These are phyloP conservation scores for Drosophila equinoxialis DNA, from an alignment of 1,140 invertebrate genomes.

Conservation along the genomic window DNA sequence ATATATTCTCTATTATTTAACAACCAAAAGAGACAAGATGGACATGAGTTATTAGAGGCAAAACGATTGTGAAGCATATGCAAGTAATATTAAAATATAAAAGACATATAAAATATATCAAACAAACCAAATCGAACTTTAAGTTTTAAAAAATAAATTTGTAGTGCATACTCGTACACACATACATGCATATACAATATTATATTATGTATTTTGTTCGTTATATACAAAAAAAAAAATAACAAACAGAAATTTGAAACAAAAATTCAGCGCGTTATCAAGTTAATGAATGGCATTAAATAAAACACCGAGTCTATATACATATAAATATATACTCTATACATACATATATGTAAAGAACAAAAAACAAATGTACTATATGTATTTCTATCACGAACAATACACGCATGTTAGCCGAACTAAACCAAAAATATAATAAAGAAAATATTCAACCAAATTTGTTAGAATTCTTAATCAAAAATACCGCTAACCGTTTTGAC, in stretches of 20 bases:
- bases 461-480: background rate
- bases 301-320: conserved; percentile 31
- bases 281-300: conserved; percentile 52
- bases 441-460: conserved; percentile 30
- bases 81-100: conserved; percentile 7
- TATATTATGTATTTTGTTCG: conserved; percentile 61
- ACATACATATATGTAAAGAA: conserved; percentile 54
- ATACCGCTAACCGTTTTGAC: background rate
- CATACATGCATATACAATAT: conserved; percentile 28
- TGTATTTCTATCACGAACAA: conserved; percentile 63
- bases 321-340: conserved; percentile 55
- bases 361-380: conserved; percentile 31
- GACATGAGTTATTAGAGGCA: conserved; percentile 28
- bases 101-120: conserved; percentile 24
- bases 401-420: conserved; percentile 73
- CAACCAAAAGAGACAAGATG: conserved; percentile 21
- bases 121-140: conserved; percentile 69
- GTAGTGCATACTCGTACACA: conserved; percentile 47
- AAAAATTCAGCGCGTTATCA: conserved; percentile 55
- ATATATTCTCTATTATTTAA: conserved; percentile 29
- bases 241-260: conserved; percentile 20
- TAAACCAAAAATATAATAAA: conserved; percentile 63
- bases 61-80: conserved; percentile 41
- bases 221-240: conserved; percentile 54
- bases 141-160: conserved; percentile 72